Evolutionary conservation across 2,797 vertebrate genomes (phyloP).

Genomic region (Poecilia wingei): DNA sequence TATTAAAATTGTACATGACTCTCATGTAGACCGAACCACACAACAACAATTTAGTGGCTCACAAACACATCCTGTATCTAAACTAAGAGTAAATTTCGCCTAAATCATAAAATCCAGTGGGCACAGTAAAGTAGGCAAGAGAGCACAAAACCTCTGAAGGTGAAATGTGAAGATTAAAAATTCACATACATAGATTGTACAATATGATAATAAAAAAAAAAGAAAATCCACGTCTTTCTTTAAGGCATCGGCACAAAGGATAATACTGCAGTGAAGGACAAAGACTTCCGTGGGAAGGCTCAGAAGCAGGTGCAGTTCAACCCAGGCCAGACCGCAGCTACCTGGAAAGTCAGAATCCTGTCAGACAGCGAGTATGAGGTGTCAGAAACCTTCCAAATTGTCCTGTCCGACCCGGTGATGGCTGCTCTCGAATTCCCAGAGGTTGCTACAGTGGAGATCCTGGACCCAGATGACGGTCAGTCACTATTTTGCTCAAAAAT

Average conservation of each 20-base stretch:
- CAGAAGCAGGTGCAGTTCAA: constrained; percentile 98
- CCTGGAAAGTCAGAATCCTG: constrained; percentile 88
- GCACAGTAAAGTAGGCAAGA: neutral
- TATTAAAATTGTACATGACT: neutral
- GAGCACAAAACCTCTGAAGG: neutral
- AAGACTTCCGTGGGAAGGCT: constrained; percentile 91
- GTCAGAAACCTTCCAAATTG: constrained; percentile 90
- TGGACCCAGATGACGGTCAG: constrained; percentile 95
- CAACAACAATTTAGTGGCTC: neutral
- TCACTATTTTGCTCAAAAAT: constrained; percentile 12
- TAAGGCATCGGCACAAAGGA: constrained; percentile 91
- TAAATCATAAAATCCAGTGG: neutral
- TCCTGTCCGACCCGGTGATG: constrained; percentile 94
- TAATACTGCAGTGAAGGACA: constrained; percentile 88
- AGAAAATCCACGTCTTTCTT: neutral
- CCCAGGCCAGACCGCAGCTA: constrained; percentile 90
- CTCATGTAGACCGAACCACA: neutral
- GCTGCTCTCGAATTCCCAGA: constrained; percentile 88
- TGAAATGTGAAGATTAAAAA: neutral
- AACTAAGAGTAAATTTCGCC: neutral
- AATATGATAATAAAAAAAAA: constrained; percentile 7
- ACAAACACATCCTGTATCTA: neutral
- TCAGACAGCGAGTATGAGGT: constrained; percentile 87
- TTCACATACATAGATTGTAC: neutral
- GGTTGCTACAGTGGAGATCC: constrained; percentile 86